Evolutionary conservation across 2,113 vertebrate genomes (phyloP).

Genomic region (Anser cygnoides): DNA sequence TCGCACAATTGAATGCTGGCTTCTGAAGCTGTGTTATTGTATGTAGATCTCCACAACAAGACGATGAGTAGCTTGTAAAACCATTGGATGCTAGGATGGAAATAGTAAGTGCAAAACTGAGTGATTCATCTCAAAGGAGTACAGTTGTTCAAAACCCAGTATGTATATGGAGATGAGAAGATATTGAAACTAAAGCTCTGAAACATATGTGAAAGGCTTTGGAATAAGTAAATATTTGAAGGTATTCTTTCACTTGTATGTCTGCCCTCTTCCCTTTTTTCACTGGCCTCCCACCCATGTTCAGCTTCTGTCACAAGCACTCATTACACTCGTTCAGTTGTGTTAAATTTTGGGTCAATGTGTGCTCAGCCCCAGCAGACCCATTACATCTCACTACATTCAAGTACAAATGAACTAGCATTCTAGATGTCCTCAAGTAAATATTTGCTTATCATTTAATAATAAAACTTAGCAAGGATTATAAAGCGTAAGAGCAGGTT

Average conservation of each 20-base stretch:
- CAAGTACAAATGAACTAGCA: background rate
- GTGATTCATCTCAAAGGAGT: background rate
- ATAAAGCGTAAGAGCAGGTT: background rate
- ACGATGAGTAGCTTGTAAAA: background rate
- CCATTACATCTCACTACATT: background rate
- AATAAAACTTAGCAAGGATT: background rate
- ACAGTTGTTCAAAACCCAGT: background rate
- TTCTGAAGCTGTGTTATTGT: background rate
- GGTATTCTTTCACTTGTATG: background rate
- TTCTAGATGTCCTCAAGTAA: background rate
- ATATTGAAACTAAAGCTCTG: background rate
- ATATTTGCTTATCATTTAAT: background rate
- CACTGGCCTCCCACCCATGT: background rate
- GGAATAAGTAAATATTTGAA: background rate
- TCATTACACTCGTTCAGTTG: rapidly evolving
- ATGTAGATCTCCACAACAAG: background rate
- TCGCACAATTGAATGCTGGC: background rate
- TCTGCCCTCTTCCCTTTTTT: background rate
- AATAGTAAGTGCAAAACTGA: background rate
- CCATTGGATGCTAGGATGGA: background rate
- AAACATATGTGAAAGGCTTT: background rate
- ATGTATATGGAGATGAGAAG: background rate
- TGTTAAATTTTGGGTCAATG: background rate
- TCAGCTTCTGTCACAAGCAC: background rate
- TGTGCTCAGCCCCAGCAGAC: background rate